Evolutionary conservation across 1,140 invertebrate species (phyloP).

Genomic region (Aphis craccivora): DNA sequence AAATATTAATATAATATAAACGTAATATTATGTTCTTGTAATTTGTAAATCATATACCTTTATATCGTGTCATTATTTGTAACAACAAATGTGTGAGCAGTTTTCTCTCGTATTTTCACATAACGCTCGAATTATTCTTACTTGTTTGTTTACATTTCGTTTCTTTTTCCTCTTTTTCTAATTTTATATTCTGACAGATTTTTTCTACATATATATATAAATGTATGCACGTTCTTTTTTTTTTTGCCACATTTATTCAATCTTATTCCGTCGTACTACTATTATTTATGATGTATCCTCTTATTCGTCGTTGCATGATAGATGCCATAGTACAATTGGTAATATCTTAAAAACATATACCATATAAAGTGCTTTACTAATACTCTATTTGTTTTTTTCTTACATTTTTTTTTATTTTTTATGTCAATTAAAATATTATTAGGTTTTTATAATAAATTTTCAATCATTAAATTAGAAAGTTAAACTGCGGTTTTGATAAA

Average conservation of each 20-base stretch:
- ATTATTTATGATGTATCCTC: not conserved
- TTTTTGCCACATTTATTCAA: not conserved
- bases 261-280: not conserved
- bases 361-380: not conserved
- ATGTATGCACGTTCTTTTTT: not conserved
- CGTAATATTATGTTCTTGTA: not conserved
- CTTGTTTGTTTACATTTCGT: not conserved
- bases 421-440: not conserved
- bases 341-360: not conserved
- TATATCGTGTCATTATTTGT: not conserved
- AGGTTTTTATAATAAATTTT: not conserved
- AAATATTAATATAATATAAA: too few relatives aligned
- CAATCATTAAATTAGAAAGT: not conserved
- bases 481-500: not conserved
- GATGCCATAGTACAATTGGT: not conserved
- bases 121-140: not conserved
- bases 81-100: not conserved
- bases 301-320: not conserved
- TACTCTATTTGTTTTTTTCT: not conserved
- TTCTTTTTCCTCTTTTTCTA: not conserved
- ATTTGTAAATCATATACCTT: not conserved
- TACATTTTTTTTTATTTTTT: not conserved
- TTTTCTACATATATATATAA: not conserved
- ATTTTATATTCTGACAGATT: slow-evolving; percentile 34
- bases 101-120: not conserved